Percentiles rank a stretch among this genome's conserved stretches.
These are phyloP conservation scores for Hirtodrosophila duncani DNA, from an alignment of 2,888 invertebrate species.

Conservation along the genomic window DNA sequence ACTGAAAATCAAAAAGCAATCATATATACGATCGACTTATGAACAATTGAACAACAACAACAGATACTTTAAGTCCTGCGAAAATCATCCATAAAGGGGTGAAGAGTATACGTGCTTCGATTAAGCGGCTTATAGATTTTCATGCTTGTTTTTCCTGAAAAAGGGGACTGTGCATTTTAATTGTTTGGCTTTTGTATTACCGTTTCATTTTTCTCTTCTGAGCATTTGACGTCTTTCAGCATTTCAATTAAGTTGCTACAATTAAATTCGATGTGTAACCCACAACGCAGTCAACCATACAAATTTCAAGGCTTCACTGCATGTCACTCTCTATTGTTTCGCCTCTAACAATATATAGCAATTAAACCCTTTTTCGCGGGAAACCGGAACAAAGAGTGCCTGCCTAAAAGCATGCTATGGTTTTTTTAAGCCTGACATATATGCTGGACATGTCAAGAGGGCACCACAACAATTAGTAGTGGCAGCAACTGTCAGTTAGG, in stretches of 20 bases:
- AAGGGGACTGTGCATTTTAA: no score
- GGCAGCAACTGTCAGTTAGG: slow-evolving; percentile 45
- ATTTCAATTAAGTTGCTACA: slow-evolving; percentile 25
- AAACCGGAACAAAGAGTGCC: slow-evolving; percentile 14
- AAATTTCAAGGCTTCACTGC: slow-evolving; percentile 27
- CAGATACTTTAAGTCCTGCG: no score
- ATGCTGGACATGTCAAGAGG: slow-evolving; percentile 52
- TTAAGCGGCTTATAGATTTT: no score
- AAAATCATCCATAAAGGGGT: no score
- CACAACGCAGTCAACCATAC: slow-evolving; percentile 18
- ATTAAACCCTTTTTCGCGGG: slow-evolving; percentile 34
- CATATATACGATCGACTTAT: no score
- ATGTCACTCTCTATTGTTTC: slow-evolving; percentile 13
- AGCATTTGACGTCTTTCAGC: slow-evolving; percentile 16
- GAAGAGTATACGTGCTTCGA: no score
- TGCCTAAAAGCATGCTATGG: slow-evolving; percentile 21
- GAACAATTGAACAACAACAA: no score
- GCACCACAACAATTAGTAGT: slow-evolving; percentile 47
- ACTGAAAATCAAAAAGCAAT: no score
- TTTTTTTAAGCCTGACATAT: slow-evolving; percentile 19
- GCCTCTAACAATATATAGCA: slow-evolving; percentile 25
- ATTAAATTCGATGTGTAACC: slow-evolving; percentile 40
- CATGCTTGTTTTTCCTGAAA: no score
- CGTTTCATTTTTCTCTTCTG: slow-evolving; percentile 4
- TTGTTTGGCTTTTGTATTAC: no score